Conservation (phyloP, 2,113 vertebrate genomes). For the Spilogale gracilis region DNA sequence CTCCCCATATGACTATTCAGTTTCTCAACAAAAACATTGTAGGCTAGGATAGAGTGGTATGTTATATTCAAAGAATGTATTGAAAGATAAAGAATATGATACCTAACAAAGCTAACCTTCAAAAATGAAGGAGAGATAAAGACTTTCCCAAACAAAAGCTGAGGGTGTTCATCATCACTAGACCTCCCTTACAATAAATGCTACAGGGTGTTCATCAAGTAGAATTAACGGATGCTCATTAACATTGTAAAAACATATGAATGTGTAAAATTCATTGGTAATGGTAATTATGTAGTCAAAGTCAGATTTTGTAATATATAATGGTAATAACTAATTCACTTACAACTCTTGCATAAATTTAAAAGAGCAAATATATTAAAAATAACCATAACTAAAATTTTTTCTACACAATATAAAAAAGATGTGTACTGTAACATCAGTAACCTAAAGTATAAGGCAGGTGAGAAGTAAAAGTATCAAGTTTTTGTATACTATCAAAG, state of each 20-base stretch:
- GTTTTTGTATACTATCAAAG: neutral
- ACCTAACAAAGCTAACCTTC: neutral
- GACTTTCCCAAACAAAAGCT: neutral
- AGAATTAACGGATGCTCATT: neutral
- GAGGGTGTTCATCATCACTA: neutral
- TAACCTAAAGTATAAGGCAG: neutral
- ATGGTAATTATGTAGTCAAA: neutral
- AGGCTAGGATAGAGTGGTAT: neutral
- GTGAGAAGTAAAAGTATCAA: neutral
- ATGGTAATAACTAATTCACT: neutral
- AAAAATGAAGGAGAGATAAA: neutral
- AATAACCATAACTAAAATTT: neutral
- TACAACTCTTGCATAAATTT: neutral
- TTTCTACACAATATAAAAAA: neutral
- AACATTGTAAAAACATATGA: neutral
- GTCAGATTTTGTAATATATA: neutral
- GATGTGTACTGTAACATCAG: neutral
- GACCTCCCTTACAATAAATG: neutral
- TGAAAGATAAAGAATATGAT: neutral
- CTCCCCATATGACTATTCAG: neutral
- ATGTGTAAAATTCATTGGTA: neutral
- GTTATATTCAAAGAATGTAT: neutral
- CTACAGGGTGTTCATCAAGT: neutral
- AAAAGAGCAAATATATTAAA: neutral
- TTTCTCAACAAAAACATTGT: neutral